Evolutionary conservation across 2,797 vertebrate genomes (phyloP).

Genomic region (Podarcis siculus): DNA sequence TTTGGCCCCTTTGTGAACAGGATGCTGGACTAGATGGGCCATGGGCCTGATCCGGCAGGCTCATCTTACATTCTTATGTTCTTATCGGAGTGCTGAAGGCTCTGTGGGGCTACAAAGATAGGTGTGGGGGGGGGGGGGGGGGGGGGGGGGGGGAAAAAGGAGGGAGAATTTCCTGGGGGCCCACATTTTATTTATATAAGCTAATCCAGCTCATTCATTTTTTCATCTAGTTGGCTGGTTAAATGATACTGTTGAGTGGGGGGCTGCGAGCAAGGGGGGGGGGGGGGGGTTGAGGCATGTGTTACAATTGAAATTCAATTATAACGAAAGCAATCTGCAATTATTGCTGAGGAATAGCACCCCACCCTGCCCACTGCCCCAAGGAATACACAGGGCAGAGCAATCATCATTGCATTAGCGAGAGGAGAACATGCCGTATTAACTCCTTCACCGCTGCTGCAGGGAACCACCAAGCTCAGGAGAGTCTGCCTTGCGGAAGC

Average conservation of each 20-base stretch:
- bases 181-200: neutral
- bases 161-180: neutral
- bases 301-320: slow-evolving; percentile 24
- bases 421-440: neutral
- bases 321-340: slow-evolving; percentile 17
- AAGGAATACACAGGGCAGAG: neutral
- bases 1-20: too few relatives aligned
- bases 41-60: too few relatives aligned
- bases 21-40: too few relatives aligned
- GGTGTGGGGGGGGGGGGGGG: neutral
- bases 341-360: neutral
- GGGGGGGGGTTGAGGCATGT: neutral
- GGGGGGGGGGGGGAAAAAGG: neutral
- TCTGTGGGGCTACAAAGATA: neutral
- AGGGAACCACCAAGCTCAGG: neutral
- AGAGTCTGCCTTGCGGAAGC: neutral
- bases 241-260: slow-evolving; percentile 2
- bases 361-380: neutral
- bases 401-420: neutral
- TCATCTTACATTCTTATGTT: too few relatives aligned
- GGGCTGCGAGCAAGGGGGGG: neutral
- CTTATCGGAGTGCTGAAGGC: neutral
- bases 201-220: neutral
- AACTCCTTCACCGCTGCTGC: neutral
- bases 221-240: neutral